A percentile compares a stretch with the other conserved stretches of the same genome.
These are phyloP conservation scores for Himalopsyche tibetana DNA, from an alignment of 2,888 invertebrate species.

Conservation along the genomic window DNA sequence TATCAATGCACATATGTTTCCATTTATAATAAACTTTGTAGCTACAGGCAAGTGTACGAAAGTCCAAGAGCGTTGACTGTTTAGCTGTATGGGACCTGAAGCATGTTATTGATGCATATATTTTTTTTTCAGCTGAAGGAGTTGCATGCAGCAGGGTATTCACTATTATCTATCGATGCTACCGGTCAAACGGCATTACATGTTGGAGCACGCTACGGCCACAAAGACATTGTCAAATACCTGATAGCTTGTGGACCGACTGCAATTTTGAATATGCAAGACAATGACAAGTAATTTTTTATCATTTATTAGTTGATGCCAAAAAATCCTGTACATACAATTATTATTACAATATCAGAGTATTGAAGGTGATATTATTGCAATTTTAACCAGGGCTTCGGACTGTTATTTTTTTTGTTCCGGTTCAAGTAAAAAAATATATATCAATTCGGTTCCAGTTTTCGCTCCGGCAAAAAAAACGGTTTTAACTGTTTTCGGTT, in stretches of 20 bases:
- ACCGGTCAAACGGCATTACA: slow-evolving; percentile 94
- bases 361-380: background rate
- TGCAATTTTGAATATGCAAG: slow-evolving; percentile 90
- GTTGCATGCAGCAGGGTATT: slow-evolving; percentile 89
- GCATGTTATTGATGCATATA: background rate
- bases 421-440: too few species aligned
- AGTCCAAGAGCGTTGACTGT: too few species aligned
- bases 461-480: too few species aligned
- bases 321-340: slow-evolving; percentile 58
- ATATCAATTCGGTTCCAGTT: too few species aligned
- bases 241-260: slow-evolving; percentile 90
- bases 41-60: too few species aligned
- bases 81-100: background rate
- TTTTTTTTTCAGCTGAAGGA: slow-evolving; percentile 84
- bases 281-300: slow-evolving; percentile 84
- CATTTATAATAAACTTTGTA: too few species aligned
- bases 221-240: slow-evolving; percentile 93
- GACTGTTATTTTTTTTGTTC: too few species aligned
- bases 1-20: too few species aligned
- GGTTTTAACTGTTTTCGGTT: too few species aligned
- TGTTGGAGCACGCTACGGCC: slow-evolving; percentile 90
- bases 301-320: too few species aligned
- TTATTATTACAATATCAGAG: background rate
- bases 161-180: slow-evolving; percentile 88
- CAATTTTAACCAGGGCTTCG: background rate